A percentile compares a stretch with the other conserved stretches of the same genome.
Conservation (phyloP, 2,888 invertebrate species). For the Isotomurus palustris region DNA sequence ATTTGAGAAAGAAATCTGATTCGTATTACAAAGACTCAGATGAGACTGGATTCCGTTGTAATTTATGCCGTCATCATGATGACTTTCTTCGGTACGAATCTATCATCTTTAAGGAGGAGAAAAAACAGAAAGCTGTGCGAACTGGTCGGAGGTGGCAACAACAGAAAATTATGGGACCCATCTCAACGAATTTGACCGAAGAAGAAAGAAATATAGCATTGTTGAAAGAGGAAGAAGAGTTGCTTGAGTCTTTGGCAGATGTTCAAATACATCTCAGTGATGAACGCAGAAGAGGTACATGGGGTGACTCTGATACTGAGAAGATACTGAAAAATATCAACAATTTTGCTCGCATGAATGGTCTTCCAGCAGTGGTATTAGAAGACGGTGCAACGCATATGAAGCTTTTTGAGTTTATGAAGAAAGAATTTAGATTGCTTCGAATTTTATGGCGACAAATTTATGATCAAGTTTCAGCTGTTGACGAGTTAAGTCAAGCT, state of each 20-base stretch:
- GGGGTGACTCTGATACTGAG: conserved; percentile 59
- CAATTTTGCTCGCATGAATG: conserved; percentile 51
- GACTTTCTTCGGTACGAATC: conserved; percentile 51
- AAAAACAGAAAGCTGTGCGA: conserved; percentile 44
- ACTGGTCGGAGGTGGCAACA: conserved; percentile 42
- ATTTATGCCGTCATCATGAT: conserved; percentile 51
- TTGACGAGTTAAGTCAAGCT: conserved; percentile 61
- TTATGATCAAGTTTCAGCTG: conserved; percentile 56
- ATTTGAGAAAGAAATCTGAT: conserved; percentile 52
- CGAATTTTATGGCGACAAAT: conserved; percentile 51
- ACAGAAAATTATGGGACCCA: conserved; percentile 28
- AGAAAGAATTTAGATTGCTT: conserved; percentile 60
- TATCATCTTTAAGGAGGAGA: conserved; percentile 56
- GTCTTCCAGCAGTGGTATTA: conserved; percentile 47
- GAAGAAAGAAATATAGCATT: conserved; percentile 31
- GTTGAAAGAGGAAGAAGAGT: conserved; percentile 41
- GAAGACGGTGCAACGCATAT: conserved; percentile 56
- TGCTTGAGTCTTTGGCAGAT: conserved; percentile 49
- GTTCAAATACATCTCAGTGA: conserved; percentile 45
- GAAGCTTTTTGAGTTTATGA: conserved; percentile 58
- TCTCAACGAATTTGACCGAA: conserved; percentile 29
- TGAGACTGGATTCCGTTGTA: conserved; percentile 46
- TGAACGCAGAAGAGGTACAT: conserved; percentile 56
- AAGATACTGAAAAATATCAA: conserved; percentile 50
- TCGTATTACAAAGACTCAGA: conserved; percentile 25